A percentile compares a stretch with the other conserved stretches of the same genome.
These are phyloP conservation scores for Pipistrellus kuhlii DNA, from an alignment of 2,797 vertebrate genomes.

Conservation along the genomic window DNA sequence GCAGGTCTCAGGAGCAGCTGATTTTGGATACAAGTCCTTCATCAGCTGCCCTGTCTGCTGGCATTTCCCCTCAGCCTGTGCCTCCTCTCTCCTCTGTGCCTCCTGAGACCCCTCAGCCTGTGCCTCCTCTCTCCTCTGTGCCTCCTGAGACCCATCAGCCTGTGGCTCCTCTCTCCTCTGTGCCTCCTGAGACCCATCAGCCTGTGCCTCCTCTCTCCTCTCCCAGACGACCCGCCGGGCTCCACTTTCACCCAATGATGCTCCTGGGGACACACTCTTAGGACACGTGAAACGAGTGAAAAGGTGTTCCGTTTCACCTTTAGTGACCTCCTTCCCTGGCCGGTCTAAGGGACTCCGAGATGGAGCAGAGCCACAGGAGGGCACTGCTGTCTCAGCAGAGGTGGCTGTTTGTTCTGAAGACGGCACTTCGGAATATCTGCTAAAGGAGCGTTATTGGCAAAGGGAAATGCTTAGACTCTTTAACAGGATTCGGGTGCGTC, in stretches of 20 bases:
- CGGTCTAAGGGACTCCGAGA: neutral
- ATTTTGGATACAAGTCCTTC: neutral
- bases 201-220: neutral
- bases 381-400: constrained; percentile 71
- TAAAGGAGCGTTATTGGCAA: neutral
- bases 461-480: neutral
- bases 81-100: neutral
- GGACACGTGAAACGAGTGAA: neutral
- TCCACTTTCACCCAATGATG: neutral
- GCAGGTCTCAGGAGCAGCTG: neutral
- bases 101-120: neutral
- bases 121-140: neutral
- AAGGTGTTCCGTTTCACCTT: neutral
- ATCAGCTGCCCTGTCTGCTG: neutral
- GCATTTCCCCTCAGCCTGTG: neutral
- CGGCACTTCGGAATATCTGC: neutral
- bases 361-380: constrained; percentile 68
- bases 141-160: neutral
- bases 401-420: neutral
- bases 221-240: neutral
- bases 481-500: neutral
- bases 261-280: neutral
- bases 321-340: neutral
- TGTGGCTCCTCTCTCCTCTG: neutral
- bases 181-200: neutral